Conservation (phyloP, 2,888 invertebrate genomes). For the Drosophila seclusa region DNA sequence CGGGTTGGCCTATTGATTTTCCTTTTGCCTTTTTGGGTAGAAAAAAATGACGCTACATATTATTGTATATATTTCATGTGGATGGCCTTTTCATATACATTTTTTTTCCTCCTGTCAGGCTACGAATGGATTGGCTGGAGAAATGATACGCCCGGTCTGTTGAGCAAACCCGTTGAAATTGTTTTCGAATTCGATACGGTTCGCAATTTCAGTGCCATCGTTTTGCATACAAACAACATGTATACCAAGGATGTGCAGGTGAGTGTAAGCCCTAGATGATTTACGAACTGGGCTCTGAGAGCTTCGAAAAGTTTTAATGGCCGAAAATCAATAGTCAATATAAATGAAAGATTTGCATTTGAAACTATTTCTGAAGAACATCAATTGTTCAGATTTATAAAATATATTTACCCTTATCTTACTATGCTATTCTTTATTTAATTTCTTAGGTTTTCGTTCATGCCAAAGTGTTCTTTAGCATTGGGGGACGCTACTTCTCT, state of each 20-base stretch:
- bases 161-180: conserved; percentile 89
- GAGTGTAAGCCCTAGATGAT: conserved; percentile 66
- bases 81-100: conserved; percentile 22
- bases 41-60: conserved; percentile 37
- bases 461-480: conserved; percentile 91
- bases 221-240: conserved; percentile 91
- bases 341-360: not conserved
- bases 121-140: conserved; percentile 95
- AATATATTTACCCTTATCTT: not conserved
- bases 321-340: not conserved
- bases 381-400: not conserved
- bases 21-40: conserved; percentile 7
- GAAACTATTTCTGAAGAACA: not conserved
- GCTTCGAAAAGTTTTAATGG: not conserved
- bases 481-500: conserved; percentile 89
- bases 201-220: conserved; percentile 91
- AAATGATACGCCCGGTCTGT: conserved; percentile 88
- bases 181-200: conserved; percentile 92
- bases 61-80: conserved; percentile 42
- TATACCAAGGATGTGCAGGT: conserved; percentile 91
- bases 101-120: conserved; percentile 85
- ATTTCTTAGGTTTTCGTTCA: conserved; percentile 89
- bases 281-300: conserved; percentile 5
- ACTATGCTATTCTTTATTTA: not conserved
- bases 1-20: conserved; percentile 54